Conservation (phyloP, 1,140 invertebrate genomes). For the Pogonognathellus flavescens region DNA sequence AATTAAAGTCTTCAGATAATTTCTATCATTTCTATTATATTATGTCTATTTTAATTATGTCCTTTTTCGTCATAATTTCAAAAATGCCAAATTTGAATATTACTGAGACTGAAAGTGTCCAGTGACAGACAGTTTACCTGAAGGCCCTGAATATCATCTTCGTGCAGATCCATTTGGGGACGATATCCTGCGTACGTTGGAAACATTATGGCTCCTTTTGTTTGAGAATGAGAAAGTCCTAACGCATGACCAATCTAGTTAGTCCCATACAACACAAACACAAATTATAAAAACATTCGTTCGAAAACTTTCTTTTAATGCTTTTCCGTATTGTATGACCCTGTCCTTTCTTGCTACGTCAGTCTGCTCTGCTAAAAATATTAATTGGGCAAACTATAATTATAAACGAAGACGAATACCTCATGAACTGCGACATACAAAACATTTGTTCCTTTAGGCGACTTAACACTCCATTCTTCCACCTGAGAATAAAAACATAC, state of each 20-base stretch:
- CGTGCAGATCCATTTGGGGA: conserved; percentile 41
- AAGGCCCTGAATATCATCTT: conserved; percentile 58
- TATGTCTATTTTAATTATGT: no score
- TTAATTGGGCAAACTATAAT: neutral
- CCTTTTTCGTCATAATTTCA: no score
- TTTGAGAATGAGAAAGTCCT: conserved; percentile 89
- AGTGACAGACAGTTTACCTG: conserved; percentile 30
- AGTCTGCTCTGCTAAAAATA: neutral
- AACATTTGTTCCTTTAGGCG: conserved; percentile 73
- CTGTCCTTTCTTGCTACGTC: neutral
- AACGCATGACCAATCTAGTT: conserved; percentile 87
- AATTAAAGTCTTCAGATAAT: no score
- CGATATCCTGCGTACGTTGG: conserved; percentile 75
- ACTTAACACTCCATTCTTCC: conserved; percentile 68
- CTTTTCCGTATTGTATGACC: neutral
- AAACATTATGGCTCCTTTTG: conserved; percentile 89
- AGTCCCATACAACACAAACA: no score
- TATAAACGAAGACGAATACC: neutral
- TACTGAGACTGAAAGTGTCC: no score
- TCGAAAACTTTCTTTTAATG: neutral
- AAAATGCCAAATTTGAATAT: no score
- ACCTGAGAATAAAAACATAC: conserved; percentile 96
- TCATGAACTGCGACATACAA: conserved; percentile 88
- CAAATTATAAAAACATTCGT: no score
- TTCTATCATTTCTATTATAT: no score